Base-by-base conservation (phyloP, 2,113 vertebrate genomes). In the Glaucomys volans region DNA sequence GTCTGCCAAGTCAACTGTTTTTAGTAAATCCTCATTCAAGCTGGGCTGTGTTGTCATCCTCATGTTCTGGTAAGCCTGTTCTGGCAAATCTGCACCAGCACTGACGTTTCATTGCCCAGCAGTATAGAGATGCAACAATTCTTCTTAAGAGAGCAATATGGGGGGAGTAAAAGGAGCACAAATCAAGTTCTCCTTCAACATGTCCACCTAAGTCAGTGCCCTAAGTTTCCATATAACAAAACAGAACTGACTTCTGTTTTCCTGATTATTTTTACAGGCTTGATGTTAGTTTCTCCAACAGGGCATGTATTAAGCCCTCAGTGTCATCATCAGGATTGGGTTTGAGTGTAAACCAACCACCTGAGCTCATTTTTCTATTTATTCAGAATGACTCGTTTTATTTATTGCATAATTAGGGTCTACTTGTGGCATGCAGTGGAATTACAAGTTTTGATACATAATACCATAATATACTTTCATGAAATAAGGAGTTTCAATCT, bases 221-320 rank as follows among this genome's bases (percentile, higher is more conserved):
- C 13, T 62, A 30, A 54, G 79, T 44, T 94, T 96, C n/a, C 54
- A 5, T 57, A 28, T 90, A n/a, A 89, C 8, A 75, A 54, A 11
- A 90, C 24, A 83, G 22, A 80, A 69, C 3, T 84, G 18, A 74
- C 3, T 75, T 91, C 7, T 66, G 50, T 37, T 79, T 91, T 11
- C 72, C 32, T 75, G 7, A 24, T 40, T 50, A 14, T 12, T 67
- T 80, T 84, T 42, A 80, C 1, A 57, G 24, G 66, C 35, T 71
- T 26, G 8, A 24, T 57, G 35, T 77, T 77, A 59, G 18, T 24
- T 87, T 74, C 54, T 81, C 30, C 72, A 40, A 37, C 59, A 42
- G 4, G n/a, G 0, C 0, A 30, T 67, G n/a, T 52, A 8, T 79
- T 32, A 37, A 8, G 2, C 4, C 1, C 82, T 93, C 28, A 9